A percentile compares a stretch with the other conserved stretches of the same genome.
These are phyloP conservation scores for Pseudomyrmex gracilis DNA, from an alignment of 1,140 invertebrate genomes.

Conservation along the genomic window DNA sequence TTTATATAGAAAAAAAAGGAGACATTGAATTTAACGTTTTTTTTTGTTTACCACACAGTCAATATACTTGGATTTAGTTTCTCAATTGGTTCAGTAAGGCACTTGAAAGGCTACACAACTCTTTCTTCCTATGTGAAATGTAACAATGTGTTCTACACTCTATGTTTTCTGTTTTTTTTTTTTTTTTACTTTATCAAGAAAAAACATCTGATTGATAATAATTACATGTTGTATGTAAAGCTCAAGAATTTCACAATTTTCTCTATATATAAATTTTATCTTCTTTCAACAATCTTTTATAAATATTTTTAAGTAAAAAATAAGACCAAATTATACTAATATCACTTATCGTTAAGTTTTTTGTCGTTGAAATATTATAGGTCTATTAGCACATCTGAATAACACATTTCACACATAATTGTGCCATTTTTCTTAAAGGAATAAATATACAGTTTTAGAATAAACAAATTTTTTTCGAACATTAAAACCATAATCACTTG, in stretches of 20 bases:
- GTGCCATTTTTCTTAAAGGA: background rate
- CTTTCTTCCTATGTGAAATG: constrained; percentile 37
- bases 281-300: constrained; percentile 6
- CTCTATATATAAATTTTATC: background rate
- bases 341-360: constrained; percentile 27
- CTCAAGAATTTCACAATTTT: constrained; percentile 4
- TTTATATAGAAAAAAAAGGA: constrained; percentile 40
- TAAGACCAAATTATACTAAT: background rate
- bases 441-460: constrained; percentile 18
- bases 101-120: constrained; percentile 77
- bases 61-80: constrained; percentile 70
- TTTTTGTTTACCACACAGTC: constrained; percentile 28
- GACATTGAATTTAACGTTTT: constrained; percentile 31
- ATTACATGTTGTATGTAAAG: background rate
- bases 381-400: background rate
- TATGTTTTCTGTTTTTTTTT: constrained; percentile 16
- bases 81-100: constrained; percentile 74
- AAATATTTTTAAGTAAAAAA: constrained; percentile 20
- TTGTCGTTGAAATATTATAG: background rate
- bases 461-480: constrained; percentile 8
- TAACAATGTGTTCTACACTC: constrained; percentile 41
- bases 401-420: background rate
- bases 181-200: background rate
- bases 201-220: background rate
- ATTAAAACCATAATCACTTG: constrained; percentile 37